Percentiles rank a stretch among this genome's conserved stretches.
These are phyloP conservation scores for Sebastes itinus DNA, from an alignment of 2,797 vertebrate species.

Conservation along the genomic window DNA sequence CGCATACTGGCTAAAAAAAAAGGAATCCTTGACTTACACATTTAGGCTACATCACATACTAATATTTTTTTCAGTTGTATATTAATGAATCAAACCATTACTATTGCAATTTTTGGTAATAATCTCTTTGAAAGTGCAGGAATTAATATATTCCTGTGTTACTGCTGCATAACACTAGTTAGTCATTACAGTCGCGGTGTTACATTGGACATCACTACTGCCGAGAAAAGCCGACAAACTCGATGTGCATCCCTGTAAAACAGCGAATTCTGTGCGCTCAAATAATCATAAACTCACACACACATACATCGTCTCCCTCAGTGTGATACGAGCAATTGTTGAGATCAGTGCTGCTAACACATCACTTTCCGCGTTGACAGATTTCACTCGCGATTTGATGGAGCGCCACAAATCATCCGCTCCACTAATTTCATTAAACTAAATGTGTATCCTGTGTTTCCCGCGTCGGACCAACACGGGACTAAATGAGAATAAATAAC, in stretches of 20 bases:
- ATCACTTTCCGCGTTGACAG: slow-evolving; percentile 54
- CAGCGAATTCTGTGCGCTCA: not conserved
- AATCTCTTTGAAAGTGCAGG: not conserved
- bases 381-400: slow-evolving; percentile 56
- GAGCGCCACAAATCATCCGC: slow-evolving; percentile 62
- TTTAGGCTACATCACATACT: too few species aligned
- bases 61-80: not conserved
- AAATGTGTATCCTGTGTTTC: slow-evolving; percentile 71
- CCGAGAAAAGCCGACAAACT: not conserved
- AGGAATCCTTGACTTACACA: not conserved
- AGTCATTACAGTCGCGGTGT: not conserved
- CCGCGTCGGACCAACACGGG: slow-evolving; percentile 36
- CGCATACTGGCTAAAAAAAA: not conserved
- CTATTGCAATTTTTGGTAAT: not conserved
- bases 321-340: slow-evolving; percentile 20
- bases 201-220: not conserved
- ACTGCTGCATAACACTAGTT: too few species aligned
- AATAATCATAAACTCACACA: slow-evolving; percentile 6
- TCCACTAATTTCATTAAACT: slow-evolving; percentile 74
- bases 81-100: not conserved
- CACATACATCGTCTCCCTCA: not conserved
- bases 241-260: not conserved
- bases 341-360: slow-evolving; percentile 39
- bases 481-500: slow-evolving; percentile 70
- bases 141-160: not conserved